Base-by-base conservation (phyloP, 2,888 invertebrate genomes). In the Sussaba pulchella region DNA sequence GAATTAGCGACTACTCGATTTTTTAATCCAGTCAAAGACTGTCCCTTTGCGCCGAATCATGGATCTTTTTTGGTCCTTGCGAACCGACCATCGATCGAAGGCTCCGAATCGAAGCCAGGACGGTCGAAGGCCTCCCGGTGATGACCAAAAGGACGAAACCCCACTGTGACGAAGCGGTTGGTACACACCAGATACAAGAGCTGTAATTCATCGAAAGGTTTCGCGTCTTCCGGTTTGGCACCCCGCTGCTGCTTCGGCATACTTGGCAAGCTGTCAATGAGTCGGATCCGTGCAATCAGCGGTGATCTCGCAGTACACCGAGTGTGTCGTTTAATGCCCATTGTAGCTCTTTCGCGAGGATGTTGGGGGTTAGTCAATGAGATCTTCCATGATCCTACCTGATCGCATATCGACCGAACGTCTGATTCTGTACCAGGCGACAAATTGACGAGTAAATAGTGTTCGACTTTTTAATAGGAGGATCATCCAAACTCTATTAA, bases 211-310 rank as follows among this genome's bases (percentile, higher is more conserved):
- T 24, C 17, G 19, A 17, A 17, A n/a, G n/a, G 17, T 9, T 36
- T 10, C 57, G 14, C 17, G 36, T 36, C 36, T 59, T 36, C 36
- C 57, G 19, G 14, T 36, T 39, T 36, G 57, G 57, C 36, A 59
- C 36, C 17, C 36, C 31, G 17, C 57, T 59, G 57, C n/a, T 0
- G 19, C 4, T 17, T 12, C 36, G 9, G 36, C 31, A 59, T 19
- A 59, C 19, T 59, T 59, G 57, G 57, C 31, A 59, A 59, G 31
- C 36, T 39, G n/a, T 17, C 31, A 59, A 36, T 59, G 36, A 14
- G 9, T 12, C 14, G 14, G 9, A 10, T 1, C 17, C 36, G 10
- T 19, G 36, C 19, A 17, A 59, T 59, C 19, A 19, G 8, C 31
- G 24, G 17, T 59, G 36, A 59, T 39, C 36, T 14, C n/a, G 14